phyloP scores from a whole-genome alignment of 2,888 invertebrate species.

The Spatulosminthurus flaviceps region DNA sequence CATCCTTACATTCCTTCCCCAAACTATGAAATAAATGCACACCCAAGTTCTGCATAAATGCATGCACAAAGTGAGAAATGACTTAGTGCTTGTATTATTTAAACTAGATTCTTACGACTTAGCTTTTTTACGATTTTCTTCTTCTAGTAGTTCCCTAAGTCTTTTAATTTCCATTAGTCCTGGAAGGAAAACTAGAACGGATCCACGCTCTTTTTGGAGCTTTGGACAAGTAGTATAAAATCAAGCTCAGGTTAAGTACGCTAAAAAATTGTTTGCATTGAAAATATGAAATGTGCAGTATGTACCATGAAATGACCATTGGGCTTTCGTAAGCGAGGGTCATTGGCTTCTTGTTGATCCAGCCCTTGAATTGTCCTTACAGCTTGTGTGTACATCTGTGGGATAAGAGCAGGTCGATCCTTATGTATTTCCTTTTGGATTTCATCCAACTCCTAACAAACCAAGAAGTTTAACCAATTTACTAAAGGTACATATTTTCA shows the following conservation, averaged over 20 bases:
- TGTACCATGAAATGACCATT: no score
- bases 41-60: neutral
- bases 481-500: no score
- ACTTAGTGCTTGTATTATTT: no score
- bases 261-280: no score
- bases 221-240: neutral
- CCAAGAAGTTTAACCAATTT: no score
- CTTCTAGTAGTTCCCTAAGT: conserved; percentile 44
- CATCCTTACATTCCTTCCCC: neutral
- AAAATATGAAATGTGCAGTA: no score
- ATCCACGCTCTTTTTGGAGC: conserved; percentile 67
- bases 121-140: conserved; percentile 37
- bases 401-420: conserved; percentile 50
- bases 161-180: conserved; percentile 76
- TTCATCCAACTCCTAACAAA: conserved; percentile 37
- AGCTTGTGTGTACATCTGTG: conserved; percentile 54
- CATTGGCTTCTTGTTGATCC: conserved; percentile 49
- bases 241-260: neutral
- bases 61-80: no score
- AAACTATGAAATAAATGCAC: neutral
- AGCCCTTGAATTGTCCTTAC: conserved; percentile 50
- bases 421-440: conserved; percentile 44
- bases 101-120: conserved; percentile 26
- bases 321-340: neutral
- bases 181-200: conserved; percentile 88